A percentile compares a stretch with the other conserved stretches of the same genome.
phyloP scores from a whole-genome alignment of 2,113 vertebrate genomes.

The Suncus etruscus region DNA sequence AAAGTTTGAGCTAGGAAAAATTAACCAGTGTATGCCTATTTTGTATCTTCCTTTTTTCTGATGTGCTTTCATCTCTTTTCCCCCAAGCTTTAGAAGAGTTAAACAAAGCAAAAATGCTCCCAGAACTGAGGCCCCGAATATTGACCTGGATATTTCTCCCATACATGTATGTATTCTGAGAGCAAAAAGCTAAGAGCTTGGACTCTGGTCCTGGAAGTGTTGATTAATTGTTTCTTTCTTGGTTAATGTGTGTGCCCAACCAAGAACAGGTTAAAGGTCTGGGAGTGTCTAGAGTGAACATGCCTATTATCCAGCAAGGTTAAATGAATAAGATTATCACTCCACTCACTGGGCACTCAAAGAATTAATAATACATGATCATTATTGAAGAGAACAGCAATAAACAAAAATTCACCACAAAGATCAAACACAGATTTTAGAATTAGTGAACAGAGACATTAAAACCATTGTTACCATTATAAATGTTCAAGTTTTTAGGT shows the following conservation, averaged over 20 bases:
- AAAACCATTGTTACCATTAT: no score
- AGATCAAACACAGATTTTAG: no score
- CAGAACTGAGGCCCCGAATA: fast-evolving
- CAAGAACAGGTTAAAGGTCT: slow-evolving; percentile 17
- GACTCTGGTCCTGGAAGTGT: background rate
- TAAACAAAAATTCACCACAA: no score
- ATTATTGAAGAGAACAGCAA: no score
- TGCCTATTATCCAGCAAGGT: no score
- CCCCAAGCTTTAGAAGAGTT: background rate
- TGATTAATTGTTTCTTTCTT: background rate
- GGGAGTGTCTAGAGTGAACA: background rate
- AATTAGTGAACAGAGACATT: no score
- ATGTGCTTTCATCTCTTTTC: slow-evolving; percentile 40
- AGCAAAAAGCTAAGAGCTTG: background rate
- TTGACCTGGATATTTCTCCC: fast-evolving
- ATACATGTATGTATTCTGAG: background rate
- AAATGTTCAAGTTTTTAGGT: no score
- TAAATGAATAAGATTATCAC: no score
- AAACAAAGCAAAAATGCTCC: background rate
- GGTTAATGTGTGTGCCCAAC: background rate
- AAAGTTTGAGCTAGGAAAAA: slow-evolving; percentile 26
- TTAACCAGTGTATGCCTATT: background rate
- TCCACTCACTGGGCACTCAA: no score
- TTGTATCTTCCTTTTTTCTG: no score
- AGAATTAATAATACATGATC: no score